Base-by-base conservation (phyloP, 2,797 vertebrate species). In the Epinephelus awoara region DNA sequence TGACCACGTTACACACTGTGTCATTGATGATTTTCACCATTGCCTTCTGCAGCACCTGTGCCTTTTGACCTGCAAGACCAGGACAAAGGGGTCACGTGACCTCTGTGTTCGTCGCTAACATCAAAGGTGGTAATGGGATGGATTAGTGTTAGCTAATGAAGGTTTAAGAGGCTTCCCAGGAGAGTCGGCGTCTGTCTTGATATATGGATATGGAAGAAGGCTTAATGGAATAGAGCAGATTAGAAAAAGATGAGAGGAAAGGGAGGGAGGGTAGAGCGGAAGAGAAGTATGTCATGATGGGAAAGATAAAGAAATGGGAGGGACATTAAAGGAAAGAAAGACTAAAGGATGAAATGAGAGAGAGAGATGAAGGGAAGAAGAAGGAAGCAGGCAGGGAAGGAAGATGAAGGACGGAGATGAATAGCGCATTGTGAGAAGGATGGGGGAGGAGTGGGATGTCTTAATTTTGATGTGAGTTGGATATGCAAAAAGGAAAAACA, bases 11-110 rank as follows among this genome's bases (percentile, higher is more conserved):
- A 51, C 96, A 96, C 50, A 96, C 93, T 0, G 95, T 90, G 83
- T 96, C 94, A 15, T 96, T 96, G 86, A 96, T 96, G 68, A 96
- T 92, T 90, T 96, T 96, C 71, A 96, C 95, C 6, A 83, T 80
- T 0, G 96, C 96, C 72, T 96, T 96, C 91, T 96, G 96, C 51
- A 96, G 88, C 38, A 92, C 3, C 46, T 42, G 25, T 0, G 95
- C 34, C 23, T 15, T 42, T 18, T 4, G 75, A 85, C 92, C 95
- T 96, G 85, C n/a, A 64, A 79, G 51, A 75, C 50, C 59, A 19
- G 6, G 49, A 87, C 79, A 88, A 72, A 77, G 75, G 75, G 84
- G 84, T 91, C 88, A 89, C 4, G 15, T 80, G 79, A 84, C 82
- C 76, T 77, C 34, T n/a, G 25, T 86, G 86, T 87, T 83, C 54